Evolutionary conservation across 2,888 invertebrate genomes (phyloP).

Genomic region (Sialis lutaria): DNA sequence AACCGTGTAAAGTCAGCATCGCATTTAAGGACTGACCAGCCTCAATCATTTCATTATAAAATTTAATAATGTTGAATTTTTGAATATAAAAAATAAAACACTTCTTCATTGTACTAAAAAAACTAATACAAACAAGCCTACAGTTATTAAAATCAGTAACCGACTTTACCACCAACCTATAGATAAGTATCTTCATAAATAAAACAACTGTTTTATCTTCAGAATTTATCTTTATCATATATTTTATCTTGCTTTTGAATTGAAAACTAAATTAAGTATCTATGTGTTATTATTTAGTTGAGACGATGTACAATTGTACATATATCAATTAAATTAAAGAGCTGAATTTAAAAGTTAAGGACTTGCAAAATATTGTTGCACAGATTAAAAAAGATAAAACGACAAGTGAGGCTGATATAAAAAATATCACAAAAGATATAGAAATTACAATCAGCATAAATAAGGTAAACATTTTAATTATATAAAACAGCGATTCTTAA

Average conservation of each 20-base stretch:
- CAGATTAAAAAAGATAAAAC: slow-evolving; percentile 69
- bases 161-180: no score
- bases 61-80: no score
- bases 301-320: slow-evolving; percentile 61
- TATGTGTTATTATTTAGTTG: slow-evolving; percentile 65
- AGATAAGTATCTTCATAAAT: no score
- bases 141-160: no score
- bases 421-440: slow-evolving; percentile 52
- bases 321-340: slow-evolving; percentile 63
- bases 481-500: no score
- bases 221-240: slow-evolving; percentile 1
- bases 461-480: slow-evolving; percentile 32
- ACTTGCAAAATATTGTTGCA: slow-evolving; percentile 57
- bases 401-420: slow-evolving; percentile 48
- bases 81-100: no score
- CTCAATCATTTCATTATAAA: no score
- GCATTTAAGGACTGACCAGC: no score
- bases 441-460: slow-evolving; percentile 49
- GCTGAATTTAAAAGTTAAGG: slow-evolving; percentile 48
- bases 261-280: slow-evolving; percentile 83
- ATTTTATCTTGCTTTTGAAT: slow-evolving; percentile 42
- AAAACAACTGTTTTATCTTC: no score
- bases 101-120: no score
- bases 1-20: no score
- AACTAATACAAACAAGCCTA: no score